Evolutionary conservation across 2,888 invertebrate genomes (phyloP).

Genomic region (Rambutsinella grinnellia): DNA sequence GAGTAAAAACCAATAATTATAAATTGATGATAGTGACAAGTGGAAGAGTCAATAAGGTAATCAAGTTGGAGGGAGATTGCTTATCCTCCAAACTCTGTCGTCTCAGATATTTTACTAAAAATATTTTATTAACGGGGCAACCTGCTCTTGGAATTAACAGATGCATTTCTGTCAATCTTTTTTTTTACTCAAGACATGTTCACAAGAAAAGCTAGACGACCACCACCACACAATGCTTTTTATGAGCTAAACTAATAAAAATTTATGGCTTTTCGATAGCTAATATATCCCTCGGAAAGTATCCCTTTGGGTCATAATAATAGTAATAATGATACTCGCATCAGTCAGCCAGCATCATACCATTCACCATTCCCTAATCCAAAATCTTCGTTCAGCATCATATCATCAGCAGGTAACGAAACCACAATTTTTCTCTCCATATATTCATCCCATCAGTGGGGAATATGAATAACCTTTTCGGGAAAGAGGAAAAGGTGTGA

Average conservation of each 20-base stretch:
- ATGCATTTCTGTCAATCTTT: too few relatives aligned
- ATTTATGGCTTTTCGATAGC: slow-evolving; percentile 66
- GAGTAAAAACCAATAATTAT: slow-evolving; percentile 40
- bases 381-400: neutral
- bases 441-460: slow-evolving; percentile 22
- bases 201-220: too few relatives aligned
- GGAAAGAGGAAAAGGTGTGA: slow-evolving; percentile 58
- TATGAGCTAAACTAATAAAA: slow-evolving; percentile 64
- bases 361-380: neutral
- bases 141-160: neutral
- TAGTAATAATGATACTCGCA: slow-evolving; percentile 39
- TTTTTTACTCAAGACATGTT: too few relatives aligned
- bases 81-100: too few relatives aligned
- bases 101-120: too few relatives aligned
- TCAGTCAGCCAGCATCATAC: slow-evolving; percentile 18
- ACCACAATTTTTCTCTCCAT: neutral
- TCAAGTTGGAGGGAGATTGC: too few relatives aligned
- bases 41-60: slow-evolving; percentile 38
- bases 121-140: slow-evolving; percentile 4
- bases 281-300: slow-evolving; percentile 44
- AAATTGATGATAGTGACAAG: slow-evolving; percentile 37
- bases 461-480: slow-evolving; percentile 40
- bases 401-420: neutral
- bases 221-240: slow-evolving; percentile 49
- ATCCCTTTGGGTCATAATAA: slow-evolving; percentile 56